Evolutionary conservation across 2,888 invertebrate species (phyloP).

Genomic region (Sepioteuthis lessoniana): DNA sequence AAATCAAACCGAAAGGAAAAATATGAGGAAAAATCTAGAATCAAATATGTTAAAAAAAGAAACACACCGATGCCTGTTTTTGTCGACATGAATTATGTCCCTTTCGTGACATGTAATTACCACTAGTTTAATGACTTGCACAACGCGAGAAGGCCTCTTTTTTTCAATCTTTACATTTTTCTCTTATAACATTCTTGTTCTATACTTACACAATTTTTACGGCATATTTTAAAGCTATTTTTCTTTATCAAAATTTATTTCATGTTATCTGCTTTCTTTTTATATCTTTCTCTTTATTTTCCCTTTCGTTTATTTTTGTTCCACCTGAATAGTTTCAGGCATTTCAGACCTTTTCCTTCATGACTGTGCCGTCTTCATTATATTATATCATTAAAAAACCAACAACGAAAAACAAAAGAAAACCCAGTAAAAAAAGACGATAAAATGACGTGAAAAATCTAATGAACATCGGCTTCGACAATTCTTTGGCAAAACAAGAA

Average conservation of each 20-base stretch:
- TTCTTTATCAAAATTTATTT: conserved; percentile 10
- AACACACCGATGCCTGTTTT: neutral
- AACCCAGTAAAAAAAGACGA: no score
- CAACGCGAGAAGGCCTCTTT: neutral
- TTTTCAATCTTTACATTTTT: neutral
- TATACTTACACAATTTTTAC: neutral
- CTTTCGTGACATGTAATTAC: conserved; percentile 12
- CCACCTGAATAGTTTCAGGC: neutral
- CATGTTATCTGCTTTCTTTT: neutral
- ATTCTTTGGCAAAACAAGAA: neutral
- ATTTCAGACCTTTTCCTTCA: conserved; percentile 33
- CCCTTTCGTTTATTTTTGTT: neutral
- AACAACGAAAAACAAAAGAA: neutral
- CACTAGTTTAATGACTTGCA: neutral
- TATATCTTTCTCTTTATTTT: neutral
- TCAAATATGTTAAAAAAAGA: conserved; percentile 8
- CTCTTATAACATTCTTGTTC: neutral
- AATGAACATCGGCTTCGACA: neutral
- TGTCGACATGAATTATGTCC: conserved; percentile 21
- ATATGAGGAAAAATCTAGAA: neutral
- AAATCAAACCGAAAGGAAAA: neutral
- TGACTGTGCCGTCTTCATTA: neutral
- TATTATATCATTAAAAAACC: neutral
- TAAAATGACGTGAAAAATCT: neutral
- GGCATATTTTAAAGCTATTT: neutral